Percentiles rank a stretch among this genome's conserved stretches.
These are phyloP conservation scores for Isoperla grammatica DNA, from an alignment of 2,888 invertebrate species.

Conservation along the genomic window DNA sequence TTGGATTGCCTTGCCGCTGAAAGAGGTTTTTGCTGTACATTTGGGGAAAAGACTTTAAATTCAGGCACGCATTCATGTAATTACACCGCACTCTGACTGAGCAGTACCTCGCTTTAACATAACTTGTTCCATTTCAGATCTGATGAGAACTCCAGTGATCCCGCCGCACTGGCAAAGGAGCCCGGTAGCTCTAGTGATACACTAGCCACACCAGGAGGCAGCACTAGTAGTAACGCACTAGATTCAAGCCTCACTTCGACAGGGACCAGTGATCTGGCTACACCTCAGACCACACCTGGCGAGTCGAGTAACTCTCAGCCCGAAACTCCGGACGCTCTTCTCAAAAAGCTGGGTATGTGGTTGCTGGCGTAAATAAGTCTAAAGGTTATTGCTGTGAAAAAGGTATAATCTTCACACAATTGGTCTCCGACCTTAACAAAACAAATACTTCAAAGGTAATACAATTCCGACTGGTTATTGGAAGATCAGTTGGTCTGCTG, in stretches of 20 bases:
- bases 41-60: too few species aligned
- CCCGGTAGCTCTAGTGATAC: slow-evolving; percentile 1
- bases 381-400: background rate
- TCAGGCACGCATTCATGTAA: too few species aligned
- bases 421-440: too few species aligned
- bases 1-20: too few species aligned
- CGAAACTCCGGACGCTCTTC: slow-evolving; percentile 5
- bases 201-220: slow-evolving; percentile 11
- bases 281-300: background rate
- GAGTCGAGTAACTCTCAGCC: background rate
- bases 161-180: slow-evolving; percentile 17
- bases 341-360: slow-evolving; percentile 3
- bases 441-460: too few species aligned
- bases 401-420: too few species aligned
- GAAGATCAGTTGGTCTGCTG: too few species aligned
- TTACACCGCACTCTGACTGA: too few species aligned
- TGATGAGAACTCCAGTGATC: slow-evolving; percentile 20
- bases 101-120: too few species aligned
- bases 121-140: slow-evolving; percentile 4
- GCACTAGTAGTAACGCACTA: slow-evolving; percentile 1
- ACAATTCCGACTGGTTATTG: too few species aligned
- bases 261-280: background rate
- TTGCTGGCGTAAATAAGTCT: background rate
- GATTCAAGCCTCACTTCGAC: slow-evolving; percentile 2
- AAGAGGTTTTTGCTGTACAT: too few species aligned